Percentiles rank a stretch among this genome's conserved stretches.
Conservation (phyloP, 53 echinoderm and acorn worm species). For the Temnopleurus reevesii region DNA sequence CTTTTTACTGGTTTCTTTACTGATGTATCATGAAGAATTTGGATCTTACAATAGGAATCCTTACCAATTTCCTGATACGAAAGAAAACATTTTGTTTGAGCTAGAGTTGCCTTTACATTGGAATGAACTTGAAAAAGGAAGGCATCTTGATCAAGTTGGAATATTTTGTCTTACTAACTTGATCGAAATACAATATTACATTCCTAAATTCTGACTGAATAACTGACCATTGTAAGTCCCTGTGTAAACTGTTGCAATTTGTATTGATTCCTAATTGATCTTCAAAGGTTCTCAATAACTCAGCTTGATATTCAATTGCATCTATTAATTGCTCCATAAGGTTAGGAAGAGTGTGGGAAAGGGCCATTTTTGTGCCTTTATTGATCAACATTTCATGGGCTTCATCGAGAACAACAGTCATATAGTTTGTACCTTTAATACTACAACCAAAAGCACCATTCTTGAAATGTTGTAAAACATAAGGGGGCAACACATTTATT, state of each 20-base stretch:
- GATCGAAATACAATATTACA: slow-evolving; percentile 45
- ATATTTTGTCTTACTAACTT: slow-evolving; percentile 16
- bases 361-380: slow-evolving; percentile 62
- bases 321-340: slow-evolving; percentile 50
- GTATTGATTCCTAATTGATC: slow-evolving; percentile 28
- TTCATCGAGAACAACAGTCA: slow-evolving; percentile 67
- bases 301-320: slow-evolving; percentile 25
- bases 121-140: slow-evolving; percentile 47
- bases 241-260: neutral
- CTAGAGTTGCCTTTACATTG: slow-evolving; percentile 38
- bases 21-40: slow-evolving; percentile 59
- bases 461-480: slow-evolving; percentile 40
- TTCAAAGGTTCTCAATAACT: slow-evolving; percentile 19
- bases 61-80: slow-evolving; percentile 57
- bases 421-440: slow-evolving; percentile 54
- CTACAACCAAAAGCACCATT: slow-evolving; percentile 69
- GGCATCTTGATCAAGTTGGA: neutral
- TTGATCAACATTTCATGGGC: slow-evolving; percentile 76
- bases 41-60: slow-evolving; percentile 45
- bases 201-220: slow-evolving; percentile 58
- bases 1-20: slow-evolving; percentile 51
- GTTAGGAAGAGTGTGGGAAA: slow-evolving; percentile 43
- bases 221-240: slow-evolving; percentile 47
- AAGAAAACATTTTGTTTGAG: slow-evolving; percentile 52
- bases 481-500: slow-evolving; percentile 34